Percentiles rank a stretch among this genome's conserved stretches.
Evolutionary conservation across 2,888 invertebrate species (phyloP).

Genomic region (Corythucha ciliata): DNA sequence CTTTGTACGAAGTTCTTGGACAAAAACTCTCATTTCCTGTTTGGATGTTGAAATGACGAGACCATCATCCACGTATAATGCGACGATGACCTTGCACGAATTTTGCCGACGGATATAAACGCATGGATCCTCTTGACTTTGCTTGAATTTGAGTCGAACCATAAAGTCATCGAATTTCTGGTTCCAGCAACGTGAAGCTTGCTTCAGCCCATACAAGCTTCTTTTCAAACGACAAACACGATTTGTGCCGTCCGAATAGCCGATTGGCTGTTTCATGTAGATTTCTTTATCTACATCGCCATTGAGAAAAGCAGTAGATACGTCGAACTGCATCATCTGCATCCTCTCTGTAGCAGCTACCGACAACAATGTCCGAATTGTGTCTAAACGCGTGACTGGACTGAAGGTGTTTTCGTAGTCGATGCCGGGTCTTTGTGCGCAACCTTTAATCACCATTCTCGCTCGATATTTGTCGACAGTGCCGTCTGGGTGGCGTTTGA

Average conservation of each 20-base stretch:
- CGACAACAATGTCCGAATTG: slow-evolving; percentile 12
- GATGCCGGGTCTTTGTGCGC: slow-evolving; percentile 2
- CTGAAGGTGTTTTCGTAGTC: slow-evolving; percentile 12
- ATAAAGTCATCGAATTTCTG: slow-evolving; percentile 16
- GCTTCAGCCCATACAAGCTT: slow-evolving; percentile 17
- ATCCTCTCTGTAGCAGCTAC: slow-evolving; percentile 16
- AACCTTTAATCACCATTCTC: slow-evolving; percentile 1
- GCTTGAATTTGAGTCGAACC: not conserved
- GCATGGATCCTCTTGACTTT: slow-evolving; percentile 12
- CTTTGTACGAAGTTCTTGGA: slow-evolving; percentile 4
- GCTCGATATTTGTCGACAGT: slow-evolving; percentile 10
- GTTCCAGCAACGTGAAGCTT: slow-evolving; percentile 16
- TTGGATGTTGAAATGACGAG: slow-evolving; percentile 8
- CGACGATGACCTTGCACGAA: slow-evolving; percentile 4
- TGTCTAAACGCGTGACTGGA: slow-evolving; percentile 9
- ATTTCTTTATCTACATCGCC: slow-evolving; percentile 14
- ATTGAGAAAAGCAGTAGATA: slow-evolving; percentile 20
- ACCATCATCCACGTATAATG: slow-evolving; percentile 14
- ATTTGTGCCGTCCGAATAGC: slow-evolving; percentile 15
- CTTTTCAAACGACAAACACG: slow-evolving; percentile 13
- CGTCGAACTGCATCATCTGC: slow-evolving; percentile 17
- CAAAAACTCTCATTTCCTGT: slow-evolving; percentile 6
- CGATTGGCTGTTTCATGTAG: slow-evolving; percentile 16
- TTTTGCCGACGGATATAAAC: not conserved
- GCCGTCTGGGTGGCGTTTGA: no score